These are phyloP conservation scores for Papilio aristodemus DNA, from an alignment of 1,140 invertebrate genomes.

Conservation along the genomic window DNA sequence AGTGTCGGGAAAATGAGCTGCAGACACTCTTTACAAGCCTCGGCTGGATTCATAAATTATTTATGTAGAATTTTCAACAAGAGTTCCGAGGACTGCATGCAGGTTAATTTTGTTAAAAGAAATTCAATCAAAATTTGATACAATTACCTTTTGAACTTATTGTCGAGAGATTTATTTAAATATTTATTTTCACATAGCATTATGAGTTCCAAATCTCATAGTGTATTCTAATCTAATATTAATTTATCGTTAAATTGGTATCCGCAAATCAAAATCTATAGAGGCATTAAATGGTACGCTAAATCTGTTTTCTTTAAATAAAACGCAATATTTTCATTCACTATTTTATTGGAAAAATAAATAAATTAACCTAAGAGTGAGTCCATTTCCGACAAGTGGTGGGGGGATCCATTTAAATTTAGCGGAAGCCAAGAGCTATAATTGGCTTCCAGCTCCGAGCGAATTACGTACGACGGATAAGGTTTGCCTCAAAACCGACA, in stretches of 20 bases:
- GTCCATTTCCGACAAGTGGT: slow-evolving; percentile 35
- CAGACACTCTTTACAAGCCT: slow-evolving; percentile 14
- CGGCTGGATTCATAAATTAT: slow-evolving; percentile 13
- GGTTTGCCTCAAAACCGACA: slow-evolving; percentile 20
- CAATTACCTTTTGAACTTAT: background rate
- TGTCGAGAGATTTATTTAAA: background rate
- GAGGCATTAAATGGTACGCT: background rate
- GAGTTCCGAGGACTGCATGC: background rate
- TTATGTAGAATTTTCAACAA: slow-evolving; percentile 10
- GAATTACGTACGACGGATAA: slow-evolving; percentile 38
- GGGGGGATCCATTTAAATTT: slow-evolving; percentile 41
- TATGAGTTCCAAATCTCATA: too few relatives aligned
- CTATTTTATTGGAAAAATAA: slow-evolving; percentile 52
- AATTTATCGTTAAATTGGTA: too few relatives aligned
- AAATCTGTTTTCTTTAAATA: slow-evolving; percentile 22
- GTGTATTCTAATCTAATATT: too few relatives aligned
- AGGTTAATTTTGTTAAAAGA: background rate
- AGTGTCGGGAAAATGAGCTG: slow-evolving; percentile 20
- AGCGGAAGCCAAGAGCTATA: slow-evolving; percentile 38
- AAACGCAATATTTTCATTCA: slow-evolving; percentile 38
- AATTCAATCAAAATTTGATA: background rate
- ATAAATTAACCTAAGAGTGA: slow-evolving; percentile 44
- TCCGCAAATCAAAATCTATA: too few relatives aligned
- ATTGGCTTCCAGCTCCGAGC: slow-evolving; percentile 41
- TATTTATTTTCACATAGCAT: too few relatives aligned